Base-by-base conservation (phyloP, 2,113 vertebrate species). In the Pelvicachromis taeniatus region DNA sequence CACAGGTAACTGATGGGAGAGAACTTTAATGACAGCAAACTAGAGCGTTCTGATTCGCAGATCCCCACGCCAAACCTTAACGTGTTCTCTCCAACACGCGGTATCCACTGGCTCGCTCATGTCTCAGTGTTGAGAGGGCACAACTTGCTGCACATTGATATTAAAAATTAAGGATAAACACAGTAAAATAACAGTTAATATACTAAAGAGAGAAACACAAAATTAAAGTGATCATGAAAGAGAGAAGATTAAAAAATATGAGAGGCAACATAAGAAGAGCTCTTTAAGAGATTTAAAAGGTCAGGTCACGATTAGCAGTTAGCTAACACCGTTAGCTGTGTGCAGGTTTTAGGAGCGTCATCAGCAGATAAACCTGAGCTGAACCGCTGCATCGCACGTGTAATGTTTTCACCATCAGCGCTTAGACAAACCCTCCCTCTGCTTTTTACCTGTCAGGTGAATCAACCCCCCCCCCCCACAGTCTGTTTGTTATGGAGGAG, bases 401-500 rank as follows among this genome's bases (percentile, higher is more conserved):
- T 38, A 65, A 42, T 1, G 40, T 42, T 70, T 70, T 26, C 65
- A 70, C 14, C 48, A 50, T 17, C 48, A 8, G 14, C 16, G 17
- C 8, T 52, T 8, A 8, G 17, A 29, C 42, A 11, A 17, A 70
- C 42, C 40, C 45, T 35, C 56, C 23, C 12, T 54, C 16, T 54
- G 59, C 17, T 4, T 54, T 81, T 3, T 17, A 81, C 81, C 75
- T 65, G 58, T 80, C 83, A 83, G 83, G 75, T 82, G 42, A 29
- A 6, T 0, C 58, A 21, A 38, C 3, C 42, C 42, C 9, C 9
- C 26, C 4, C 13, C 78, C 1, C 21, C 29, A 6, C 80, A 31
- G 31, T 26, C 81, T 82, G 87, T 91, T 90, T 91, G 90, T 88
- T 85, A 89, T 89, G 84, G 88, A 85, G 78, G 85, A 38, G 54